A percentile compares a stretch with the other conserved stretches of the same genome.
These are phyloP conservation scores for Cranoglanis bouderius DNA, from an alignment of 2,113 vertebrate species.

Conservation along the genomic window DNA sequence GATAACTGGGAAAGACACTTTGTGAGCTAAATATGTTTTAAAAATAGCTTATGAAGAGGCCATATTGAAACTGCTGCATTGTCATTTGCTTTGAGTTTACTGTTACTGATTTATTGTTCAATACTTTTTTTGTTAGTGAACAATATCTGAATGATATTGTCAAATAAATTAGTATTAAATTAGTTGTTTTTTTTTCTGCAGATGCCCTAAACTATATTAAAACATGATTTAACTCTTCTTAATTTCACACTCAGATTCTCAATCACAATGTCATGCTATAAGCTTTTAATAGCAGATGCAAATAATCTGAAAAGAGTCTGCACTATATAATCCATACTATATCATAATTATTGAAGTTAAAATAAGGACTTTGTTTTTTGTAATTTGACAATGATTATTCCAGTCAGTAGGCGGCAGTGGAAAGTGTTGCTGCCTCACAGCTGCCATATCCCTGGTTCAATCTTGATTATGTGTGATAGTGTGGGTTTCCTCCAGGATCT, in stretches of 20 bases:
- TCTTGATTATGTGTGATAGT: background rate
- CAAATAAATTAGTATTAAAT: too few relatives aligned
- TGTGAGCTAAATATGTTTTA: slow-evolving; percentile 2
- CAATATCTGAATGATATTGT: too few relatives aligned
- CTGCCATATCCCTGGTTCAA: background rate
- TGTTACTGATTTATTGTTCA: background rate
- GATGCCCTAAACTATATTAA: background rate
- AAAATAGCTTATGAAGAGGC: background rate
- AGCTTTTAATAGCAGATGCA: background rate
- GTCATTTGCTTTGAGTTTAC: background rate
- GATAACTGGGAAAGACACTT: slow-evolving; percentile 18
- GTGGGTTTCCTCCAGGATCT: background rate
- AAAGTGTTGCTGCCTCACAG: background rate
- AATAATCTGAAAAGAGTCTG: background rate
- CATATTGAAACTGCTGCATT: slow-evolving; percentile 1
- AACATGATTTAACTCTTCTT: too few relatives aligned
- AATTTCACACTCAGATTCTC: background rate
- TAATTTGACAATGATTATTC: background rate
- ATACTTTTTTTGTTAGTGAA: background rate
- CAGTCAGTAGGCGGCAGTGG: background rate
- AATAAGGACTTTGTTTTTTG: background rate
- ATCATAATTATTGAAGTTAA: background rate
- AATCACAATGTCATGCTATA: background rate
- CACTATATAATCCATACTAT: background rate
- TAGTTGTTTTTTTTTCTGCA: background rate